A percentile compares a stretch with the other conserved stretches of the same genome.
phyloP scores from a whole-genome alignment of 2,113 vertebrate genomes.

The Gallinago undulata region DNA sequence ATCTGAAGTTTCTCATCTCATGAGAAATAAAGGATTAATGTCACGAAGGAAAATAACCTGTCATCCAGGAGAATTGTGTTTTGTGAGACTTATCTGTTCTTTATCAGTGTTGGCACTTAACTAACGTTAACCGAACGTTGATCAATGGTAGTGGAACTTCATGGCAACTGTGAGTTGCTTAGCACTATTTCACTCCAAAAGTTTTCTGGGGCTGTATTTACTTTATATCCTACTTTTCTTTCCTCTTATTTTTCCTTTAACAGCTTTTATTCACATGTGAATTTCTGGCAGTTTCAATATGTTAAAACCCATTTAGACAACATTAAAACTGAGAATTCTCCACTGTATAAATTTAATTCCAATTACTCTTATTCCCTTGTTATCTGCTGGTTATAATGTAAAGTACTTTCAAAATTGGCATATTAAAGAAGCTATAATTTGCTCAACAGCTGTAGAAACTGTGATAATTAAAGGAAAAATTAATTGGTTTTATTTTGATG shows the following conservation, averaged over 20 bases:
- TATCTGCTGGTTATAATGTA: constrained; percentile 64
- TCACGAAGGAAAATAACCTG: constrained; percentile 19
- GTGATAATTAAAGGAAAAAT: constrained; percentile 65
- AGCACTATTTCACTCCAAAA: neutral
- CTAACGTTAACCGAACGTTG: neutral
- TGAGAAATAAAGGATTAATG: constrained; percentile 9
- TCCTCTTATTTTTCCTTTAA: neutral
- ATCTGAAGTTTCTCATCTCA: neutral
- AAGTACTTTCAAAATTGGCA: constrained; percentile 54
- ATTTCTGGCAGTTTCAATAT: constrained; percentile 66
- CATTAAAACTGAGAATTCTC: constrained; percentile 62
- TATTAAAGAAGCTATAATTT: constrained; percentile 72
- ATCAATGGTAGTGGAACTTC: neutral
- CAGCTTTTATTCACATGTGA: constrained; percentile 53
- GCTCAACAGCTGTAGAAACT: constrained; percentile 64
- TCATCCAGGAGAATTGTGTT: neutral
- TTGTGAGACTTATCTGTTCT: neutral
- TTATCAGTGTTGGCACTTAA: neutral
- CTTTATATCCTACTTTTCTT: constrained; percentile 22
- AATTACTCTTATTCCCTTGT: constrained; percentile 68
- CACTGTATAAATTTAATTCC: constrained; percentile 71
- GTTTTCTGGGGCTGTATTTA: neutral
- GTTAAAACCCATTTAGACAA: constrained; percentile 74
- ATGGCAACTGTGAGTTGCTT: neutral
- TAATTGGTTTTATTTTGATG: constrained; percentile 66